These are phyloP conservation scores for Alethe castanea DNA, from an alignment of 2,113 vertebrate genomes.

Conservation along the genomic window DNA sequence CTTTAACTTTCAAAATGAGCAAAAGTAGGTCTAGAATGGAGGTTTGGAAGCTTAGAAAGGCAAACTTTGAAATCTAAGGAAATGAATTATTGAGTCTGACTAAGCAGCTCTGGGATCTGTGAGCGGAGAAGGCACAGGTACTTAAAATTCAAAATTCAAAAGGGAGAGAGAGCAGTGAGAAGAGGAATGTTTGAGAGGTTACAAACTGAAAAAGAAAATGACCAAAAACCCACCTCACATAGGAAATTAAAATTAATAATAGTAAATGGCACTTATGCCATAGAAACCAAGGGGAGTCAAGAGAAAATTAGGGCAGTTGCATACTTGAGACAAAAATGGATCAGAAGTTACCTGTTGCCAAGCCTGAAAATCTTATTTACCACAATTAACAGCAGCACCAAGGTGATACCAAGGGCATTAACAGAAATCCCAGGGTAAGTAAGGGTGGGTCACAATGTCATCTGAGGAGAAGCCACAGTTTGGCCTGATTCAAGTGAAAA, in stretches of 20 bases:
- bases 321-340: background rate
- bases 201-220: background rate
- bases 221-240: background rate
- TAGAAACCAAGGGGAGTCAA: background rate
- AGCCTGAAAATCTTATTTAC: background rate
- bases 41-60: background rate
- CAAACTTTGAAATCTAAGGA: constrained; percentile 32
- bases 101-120: constrained; percentile 7
- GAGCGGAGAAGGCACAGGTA: background rate
- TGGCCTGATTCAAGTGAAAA: background rate
- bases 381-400: background rate
- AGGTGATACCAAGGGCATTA: background rate
- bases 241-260: constrained; percentile 10
- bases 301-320: background rate
- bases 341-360: background rate
- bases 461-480: background rate
- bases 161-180: background rate
- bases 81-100: constrained; percentile 52
- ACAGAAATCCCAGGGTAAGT: background rate
- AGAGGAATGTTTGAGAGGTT: background rate
- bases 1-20: background rate
- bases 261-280: background rate
- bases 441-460: background rate
- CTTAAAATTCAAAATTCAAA: constrained; percentile 48
- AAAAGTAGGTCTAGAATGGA: constrained; percentile 35